Evolutionary conservation across 2,797 vertebrate genomes (phyloP).

Genomic region (Iguana delicatissima): DNA sequence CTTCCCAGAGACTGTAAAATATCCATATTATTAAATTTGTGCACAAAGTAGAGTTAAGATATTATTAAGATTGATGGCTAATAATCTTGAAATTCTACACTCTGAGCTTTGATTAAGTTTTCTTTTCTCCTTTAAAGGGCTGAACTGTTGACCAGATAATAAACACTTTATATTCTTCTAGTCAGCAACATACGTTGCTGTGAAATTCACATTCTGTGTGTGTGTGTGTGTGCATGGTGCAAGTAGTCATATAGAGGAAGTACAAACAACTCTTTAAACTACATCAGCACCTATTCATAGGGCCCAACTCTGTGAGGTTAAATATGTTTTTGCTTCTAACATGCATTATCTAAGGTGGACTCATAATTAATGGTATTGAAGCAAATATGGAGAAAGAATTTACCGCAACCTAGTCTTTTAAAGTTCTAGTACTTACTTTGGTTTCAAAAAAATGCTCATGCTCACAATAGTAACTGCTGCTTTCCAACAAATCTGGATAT

Average conservation of each 20-base stretch:
- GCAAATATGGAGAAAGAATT: neutral
- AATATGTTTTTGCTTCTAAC: neutral
- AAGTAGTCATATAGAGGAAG: neutral
- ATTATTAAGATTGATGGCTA: conserved; percentile 64
- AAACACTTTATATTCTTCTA: neutral
- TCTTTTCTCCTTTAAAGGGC: conserved; percentile 34
- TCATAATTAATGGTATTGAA: neutral
- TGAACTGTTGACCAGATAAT: conserved; percentile 33
- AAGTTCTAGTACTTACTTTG: neutral
- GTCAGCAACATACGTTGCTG: conserved; percentile 25
- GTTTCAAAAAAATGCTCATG: neutral
- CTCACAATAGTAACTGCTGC: neutral
- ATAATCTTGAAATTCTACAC: conserved; percentile 54
- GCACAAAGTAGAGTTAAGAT: conserved; percentile 60
- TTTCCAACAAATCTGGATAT: neutral
- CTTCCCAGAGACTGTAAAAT: conserved; percentile 61
- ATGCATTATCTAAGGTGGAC: neutral
- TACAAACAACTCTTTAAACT: conserved; percentile 6
- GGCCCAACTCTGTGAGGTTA: neutral
- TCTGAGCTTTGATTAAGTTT: conserved; percentile 36
- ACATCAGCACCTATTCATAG: neutral
- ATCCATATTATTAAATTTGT: conserved; percentile 63
- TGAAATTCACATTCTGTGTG: neutral
- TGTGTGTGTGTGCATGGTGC: neutral
- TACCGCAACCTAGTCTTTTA: neutral